Percentiles rank a stretch among this genome's conserved stretches.
Conservation (phyloP, 2,888 invertebrate species). For the Microctonus aethiopoides region DNA sequence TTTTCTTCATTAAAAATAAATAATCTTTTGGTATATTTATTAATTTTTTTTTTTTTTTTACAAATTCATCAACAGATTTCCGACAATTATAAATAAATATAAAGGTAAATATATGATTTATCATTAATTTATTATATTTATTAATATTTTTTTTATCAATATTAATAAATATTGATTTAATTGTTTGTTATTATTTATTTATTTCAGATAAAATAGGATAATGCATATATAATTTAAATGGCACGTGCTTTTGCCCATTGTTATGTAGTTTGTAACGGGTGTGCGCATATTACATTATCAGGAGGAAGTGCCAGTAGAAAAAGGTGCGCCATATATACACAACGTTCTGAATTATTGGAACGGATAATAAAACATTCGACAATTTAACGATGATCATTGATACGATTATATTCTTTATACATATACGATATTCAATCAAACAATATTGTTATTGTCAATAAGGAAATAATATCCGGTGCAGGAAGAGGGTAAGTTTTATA, state of each 20-base stretch:
- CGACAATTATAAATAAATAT: too few species aligned
- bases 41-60: background rate
- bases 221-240: conserved; percentile 4
- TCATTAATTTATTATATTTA: too few species aligned
- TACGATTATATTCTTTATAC: conserved; percentile 36
- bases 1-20: background rate
- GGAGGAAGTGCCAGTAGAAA: conserved; percentile 31
- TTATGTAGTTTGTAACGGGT: background rate
- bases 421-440: background rate
- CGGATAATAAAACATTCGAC: conserved; percentile 40
- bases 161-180: too few species aligned
- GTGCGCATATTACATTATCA: conserved; percentile 19
- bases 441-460: conserved; percentile 16
- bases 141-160: too few species aligned
- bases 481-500: too few species aligned
- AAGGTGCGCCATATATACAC: conserved; percentile 38
- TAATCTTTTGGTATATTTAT: background rate
- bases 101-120: too few species aligned
- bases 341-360: conserved; percentile 44
- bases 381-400: conserved; percentile 38
- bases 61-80: too few species aligned
- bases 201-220: background rate
- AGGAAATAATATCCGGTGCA: background rate
- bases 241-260: conserved; percentile 20
- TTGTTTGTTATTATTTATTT: background rate